phyloP scores from a whole-genome alignment of 2,797 vertebrate genomes.

The Scyliorhinus canicula region DNA sequence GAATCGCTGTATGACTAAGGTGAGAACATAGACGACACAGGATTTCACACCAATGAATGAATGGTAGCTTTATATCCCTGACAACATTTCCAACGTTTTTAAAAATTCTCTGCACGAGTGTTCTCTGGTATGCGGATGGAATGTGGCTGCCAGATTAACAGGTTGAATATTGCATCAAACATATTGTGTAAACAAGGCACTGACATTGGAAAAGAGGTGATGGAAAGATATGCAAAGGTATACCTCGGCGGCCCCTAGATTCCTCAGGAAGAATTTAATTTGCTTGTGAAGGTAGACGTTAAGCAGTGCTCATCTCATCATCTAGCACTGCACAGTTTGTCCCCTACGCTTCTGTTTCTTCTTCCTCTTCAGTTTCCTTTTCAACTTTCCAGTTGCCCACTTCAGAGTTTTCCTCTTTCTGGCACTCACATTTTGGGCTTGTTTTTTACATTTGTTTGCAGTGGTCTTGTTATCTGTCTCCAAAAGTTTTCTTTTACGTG shows the following conservation, averaged over 20 bases:
- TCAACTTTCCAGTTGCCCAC: background rate
- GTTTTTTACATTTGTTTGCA: background rate
- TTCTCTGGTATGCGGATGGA: background rate
- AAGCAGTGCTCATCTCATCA: background rate
- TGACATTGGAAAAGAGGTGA: background rate
- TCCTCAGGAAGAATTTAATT: background rate
- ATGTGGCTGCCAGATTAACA: background rate
- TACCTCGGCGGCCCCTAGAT: background rate
- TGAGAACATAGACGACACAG: background rate
- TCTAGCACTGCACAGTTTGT: background rate
- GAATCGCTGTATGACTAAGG: background rate
- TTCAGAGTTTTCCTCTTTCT: slow-evolving; percentile 12
- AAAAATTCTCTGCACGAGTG: background rate
- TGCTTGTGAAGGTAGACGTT: background rate
- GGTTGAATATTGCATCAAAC: background rate
- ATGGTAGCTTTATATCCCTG: background rate
- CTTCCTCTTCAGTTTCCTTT: background rate
- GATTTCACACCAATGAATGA: background rate
- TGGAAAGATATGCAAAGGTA: background rate
- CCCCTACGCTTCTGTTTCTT: background rate
- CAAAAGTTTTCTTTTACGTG: background rate
- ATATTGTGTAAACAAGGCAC: background rate
- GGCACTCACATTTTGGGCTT: background rate
- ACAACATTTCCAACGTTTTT: background rate
- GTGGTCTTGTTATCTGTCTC: background rate